Conservation (phyloP, 2,888 invertebrate species). For the Drosophila macrothrix region DNA sequence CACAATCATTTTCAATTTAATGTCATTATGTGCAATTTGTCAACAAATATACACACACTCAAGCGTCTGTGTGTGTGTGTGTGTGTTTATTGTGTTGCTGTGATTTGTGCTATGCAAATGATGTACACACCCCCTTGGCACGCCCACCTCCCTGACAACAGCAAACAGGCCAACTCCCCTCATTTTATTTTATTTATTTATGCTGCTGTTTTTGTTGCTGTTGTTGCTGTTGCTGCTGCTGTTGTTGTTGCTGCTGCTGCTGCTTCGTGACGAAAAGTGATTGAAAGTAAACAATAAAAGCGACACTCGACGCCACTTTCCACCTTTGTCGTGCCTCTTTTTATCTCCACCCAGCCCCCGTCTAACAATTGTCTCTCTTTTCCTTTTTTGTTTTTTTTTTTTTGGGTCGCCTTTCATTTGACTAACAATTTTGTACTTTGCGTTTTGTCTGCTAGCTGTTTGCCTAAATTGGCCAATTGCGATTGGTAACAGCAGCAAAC, state of each 20-base stretch:
- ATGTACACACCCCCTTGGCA: constrained; percentile 24
- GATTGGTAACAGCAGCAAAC: constrained; percentile 79
- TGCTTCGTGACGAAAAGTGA: constrained; percentile 84
- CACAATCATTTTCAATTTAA: constrained; percentile 84
- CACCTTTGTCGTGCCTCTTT: constrained; percentile 56
- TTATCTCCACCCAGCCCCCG: constrained; percentile 5
- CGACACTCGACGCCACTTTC: constrained; percentile 75
- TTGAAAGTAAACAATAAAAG: constrained; percentile 83
- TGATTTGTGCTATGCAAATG: constrained; percentile 76
- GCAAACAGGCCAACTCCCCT: constrained; percentile 38
- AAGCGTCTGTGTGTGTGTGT: constrained; percentile 22
- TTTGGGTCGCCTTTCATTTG: constrained; percentile 67
- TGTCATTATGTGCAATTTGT: constrained; percentile 84
- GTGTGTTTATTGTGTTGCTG: constrained; percentile 39
- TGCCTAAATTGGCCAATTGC: constrained; percentile 82
- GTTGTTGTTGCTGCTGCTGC: constrained; percentile 6
- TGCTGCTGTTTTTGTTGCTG: constrained; percentile 29
- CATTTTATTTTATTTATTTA: constrained; percentile 71
- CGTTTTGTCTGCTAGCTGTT: constrained; percentile 59
- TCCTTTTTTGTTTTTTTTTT: constrained; percentile 12
- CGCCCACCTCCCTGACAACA: constrained; percentile 23
- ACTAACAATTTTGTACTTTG: constrained; percentile 78
- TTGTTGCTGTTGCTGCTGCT: not conserved
- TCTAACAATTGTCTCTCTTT: not conserved
- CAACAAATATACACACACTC: constrained; percentile 78